Base-by-base conservation (phyloP, 2,113 vertebrate genomes). In the Neotragus moschatus region DNA sequence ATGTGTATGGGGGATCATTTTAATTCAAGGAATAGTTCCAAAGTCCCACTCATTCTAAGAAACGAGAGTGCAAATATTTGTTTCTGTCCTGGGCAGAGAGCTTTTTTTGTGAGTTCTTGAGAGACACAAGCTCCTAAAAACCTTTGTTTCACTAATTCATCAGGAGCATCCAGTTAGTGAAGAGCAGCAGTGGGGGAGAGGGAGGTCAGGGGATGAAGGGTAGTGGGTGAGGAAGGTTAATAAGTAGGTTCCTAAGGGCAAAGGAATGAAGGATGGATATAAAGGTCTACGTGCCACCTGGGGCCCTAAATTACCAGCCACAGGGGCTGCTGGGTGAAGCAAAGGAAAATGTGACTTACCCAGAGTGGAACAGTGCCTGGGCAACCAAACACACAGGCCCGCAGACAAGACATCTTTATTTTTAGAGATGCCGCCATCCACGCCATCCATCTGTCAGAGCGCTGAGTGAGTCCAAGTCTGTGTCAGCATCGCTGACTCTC, bases 311-410 rank as follows among this genome's bases (percentile, higher is more conserved):
- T 90, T 58, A 43, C 30, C 23, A 47, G 70, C n/a, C 33, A 28
- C 93, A 82, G 49, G 82, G 66, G 33, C 63, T 94, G 49, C 79
- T 8, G 2, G 91, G 84, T 90, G 93, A 96, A 94, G 28, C 23
- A 56, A 91, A 73, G 84, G 79, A 86, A 94, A 86, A 96, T 79
- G 84, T 95, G 88, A 95, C 63, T 88, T 92, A 49, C 86, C 49
- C 25, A 1, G 39, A 96, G 75, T 6, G 45, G 60, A 75, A 70
- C 21, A 93, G 91, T 55, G 73, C 91, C 92, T 95, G 79, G 8
- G 30, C 87, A 96, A 96, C 84, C 6, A 75, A 63, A 95, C 66
- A 94, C 66, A 66, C 16, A 87, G 49, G 19, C 39, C 33, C 8
- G 0, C 58, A 91, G 36, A n/a, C 55, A n/a, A 81, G 55, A 43